Evolutionary conservation across 2,888 invertebrate genomes (phyloP), one percentile per base, ranked within the genome.

Genomic region (Synanthedon tipuliformis): DNA sequence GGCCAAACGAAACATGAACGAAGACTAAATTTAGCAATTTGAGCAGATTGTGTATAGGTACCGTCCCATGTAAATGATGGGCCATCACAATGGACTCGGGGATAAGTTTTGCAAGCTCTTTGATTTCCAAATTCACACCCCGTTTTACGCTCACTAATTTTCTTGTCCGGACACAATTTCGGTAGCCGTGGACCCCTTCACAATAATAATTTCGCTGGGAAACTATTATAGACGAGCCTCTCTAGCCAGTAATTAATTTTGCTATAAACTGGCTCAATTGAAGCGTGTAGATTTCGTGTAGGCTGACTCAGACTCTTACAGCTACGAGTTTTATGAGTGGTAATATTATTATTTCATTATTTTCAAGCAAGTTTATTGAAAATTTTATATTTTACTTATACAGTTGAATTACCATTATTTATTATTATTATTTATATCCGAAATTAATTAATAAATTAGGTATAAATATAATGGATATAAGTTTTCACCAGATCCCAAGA

Each of bases 131-230:
- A 84, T 84, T 84, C 83, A 78, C 86, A 85, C 85, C 85, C 87
- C 73, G 83, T 79, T 85, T 86, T 81, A 85, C 85, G 86, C 86
- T 83, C 79, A 83, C 80, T 86, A 87, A 87, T 87, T 87, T 87
- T 86, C 86, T 87, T 86, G 84, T 83, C 84, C 85, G 85, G 85
- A 83, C 85, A 86, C 84, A 85, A 84, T 85, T 83, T 80, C 71
- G 76, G 63, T 70, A 60, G 73, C 67, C 63, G 65, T 62, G 70
- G 78, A 69, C 71, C 82, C 79, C 76, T 23, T 80, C 85, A 79
- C 80, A 81, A 86, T 85, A 84, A 85, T 83, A 85, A 84, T 86
- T 82, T 82, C 73, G 73, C 70, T 68, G 77, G 73, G 82, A 83
- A 87, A 86, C 85, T 87, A 87, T 86, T 81, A 85, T 85, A 81